phyloP scores from a whole-genome alignment of 2,888 invertebrate genomes.

The Thyatira batis region DNA sequence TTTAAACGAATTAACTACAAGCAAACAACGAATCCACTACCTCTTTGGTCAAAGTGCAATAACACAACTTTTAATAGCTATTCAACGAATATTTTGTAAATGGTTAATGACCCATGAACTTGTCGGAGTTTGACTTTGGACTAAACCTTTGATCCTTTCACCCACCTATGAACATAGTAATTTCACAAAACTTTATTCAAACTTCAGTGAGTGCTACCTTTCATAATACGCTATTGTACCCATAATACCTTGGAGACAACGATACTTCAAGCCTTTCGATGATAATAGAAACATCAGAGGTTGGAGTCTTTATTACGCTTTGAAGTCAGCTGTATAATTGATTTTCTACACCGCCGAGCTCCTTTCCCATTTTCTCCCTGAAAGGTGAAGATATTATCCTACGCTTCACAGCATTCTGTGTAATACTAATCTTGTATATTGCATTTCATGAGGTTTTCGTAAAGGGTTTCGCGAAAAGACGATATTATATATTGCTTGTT shows the following conservation, averaged over 20 bases:
- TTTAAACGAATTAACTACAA: no score
- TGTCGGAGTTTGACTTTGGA: background rate
- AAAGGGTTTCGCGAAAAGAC: constrained; percentile 19
- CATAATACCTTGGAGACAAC: background rate
- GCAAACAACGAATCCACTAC: no score
- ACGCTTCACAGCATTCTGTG: constrained; percentile 24
- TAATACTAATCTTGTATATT: constrained; percentile 30
- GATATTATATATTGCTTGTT: constrained; percentile 8
- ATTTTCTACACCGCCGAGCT: constrained; percentile 57
- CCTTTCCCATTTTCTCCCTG: constrained; percentile 54
- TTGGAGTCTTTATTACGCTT: constrained; percentile 48
- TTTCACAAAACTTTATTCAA: background rate
- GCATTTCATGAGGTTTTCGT: constrained; percentile 25
- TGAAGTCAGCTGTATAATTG: constrained; percentile 61
- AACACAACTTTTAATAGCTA: no score
- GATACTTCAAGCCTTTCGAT: constrained; percentile 1
- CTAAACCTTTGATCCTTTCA: background rate
- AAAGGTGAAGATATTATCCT: constrained; percentile 43
- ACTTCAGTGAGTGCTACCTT: background rate
- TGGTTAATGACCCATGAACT: background rate
- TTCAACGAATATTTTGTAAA: background rate
- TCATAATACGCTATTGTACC: background rate
- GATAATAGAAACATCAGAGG: constrained; percentile 53
- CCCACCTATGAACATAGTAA: background rate
- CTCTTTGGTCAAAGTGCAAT: no score